Base-by-base conservation (phyloP, 2,888 invertebrate genomes). In the Drosophila yooni region DNA sequence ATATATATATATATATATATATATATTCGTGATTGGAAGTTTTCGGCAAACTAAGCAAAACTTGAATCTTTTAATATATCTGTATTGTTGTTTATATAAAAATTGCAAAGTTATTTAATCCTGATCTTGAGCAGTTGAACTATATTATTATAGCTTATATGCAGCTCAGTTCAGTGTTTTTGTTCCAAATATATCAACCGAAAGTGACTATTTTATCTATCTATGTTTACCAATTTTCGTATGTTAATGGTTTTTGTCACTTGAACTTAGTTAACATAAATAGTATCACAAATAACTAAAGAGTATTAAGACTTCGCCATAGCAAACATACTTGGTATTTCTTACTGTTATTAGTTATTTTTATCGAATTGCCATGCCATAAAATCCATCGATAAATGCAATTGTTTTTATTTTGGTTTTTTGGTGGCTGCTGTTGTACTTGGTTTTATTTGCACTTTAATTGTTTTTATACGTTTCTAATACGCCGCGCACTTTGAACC, bases 401-500 rank as follows among this genome's bases (percentile, higher is more conserved):
- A 25, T 25, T 27, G 27, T 58, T 72, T 60, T 60, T 74, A 31
- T 40, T 36, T 36, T 11, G 0, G 33, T 18, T 46, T 21, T 21
- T 46, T 2, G 21, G 40, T 25, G 54, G 59, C 36, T 40, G 59
- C 60, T 46, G 50, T 46, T 80, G 57, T 58, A 68, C 56, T 40
- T 21, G 15, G 52, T 83, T 74, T 52, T 43, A 62, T 70, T 65
- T 77, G 65, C 74, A 70, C 68, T 63, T 79, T 80, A 64, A 68
- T 21, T 21, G 21, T 21, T 21, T 21, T 21, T 67, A 70, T 62
- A 62, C 56, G 56, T 29, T 50, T 36, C 25, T 34, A 27, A 51
- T 46, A 50, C 57, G 51, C 43, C 62, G 58, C 74, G 63, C 57
- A 76, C 77, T 79, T 76, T 75, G 76, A 70, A 70, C 77, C 65